phyloP scores from a whole-genome alignment of 2,113 vertebrate genomes.

The Pachypanchax playfairii region DNA sequence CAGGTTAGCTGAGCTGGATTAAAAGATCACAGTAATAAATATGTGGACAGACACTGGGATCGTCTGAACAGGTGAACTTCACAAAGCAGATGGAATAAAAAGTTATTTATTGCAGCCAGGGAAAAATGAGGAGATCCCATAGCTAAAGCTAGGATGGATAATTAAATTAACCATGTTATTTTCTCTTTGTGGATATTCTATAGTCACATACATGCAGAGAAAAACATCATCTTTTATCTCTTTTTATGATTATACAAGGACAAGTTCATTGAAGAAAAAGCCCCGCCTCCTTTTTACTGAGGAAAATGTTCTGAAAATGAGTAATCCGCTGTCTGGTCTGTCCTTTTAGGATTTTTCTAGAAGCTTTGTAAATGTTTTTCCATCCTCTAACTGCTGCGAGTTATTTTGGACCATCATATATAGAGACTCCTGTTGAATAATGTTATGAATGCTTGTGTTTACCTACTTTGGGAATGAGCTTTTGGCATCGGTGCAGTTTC shows the following conservation, averaged over 20 bases:
- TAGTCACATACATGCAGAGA: slow-evolving; percentile 34
- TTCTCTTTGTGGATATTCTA: slow-evolving; percentile 24
- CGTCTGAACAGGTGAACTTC: slow-evolving; percentile 59
- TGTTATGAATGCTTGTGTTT: slow-evolving; percentile 52
- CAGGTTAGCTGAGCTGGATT: slow-evolving; percentile 69
- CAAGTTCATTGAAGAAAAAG: slow-evolving; percentile 6
- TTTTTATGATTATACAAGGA: slow-evolving; percentile 1
- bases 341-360: slow-evolving; percentile 2
- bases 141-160: slow-evolving; percentile 38
- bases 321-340: slow-evolving; percentile 5
- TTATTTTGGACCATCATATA: slow-evolving; percentile 39
- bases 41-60: slow-evolving; percentile 53
- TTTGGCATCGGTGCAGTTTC: slow-evolving; percentile 61
- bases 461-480: slow-evolving; percentile 31
- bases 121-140: slow-evolving; percentile 31
- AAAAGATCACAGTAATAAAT: slow-evolving; percentile 64
- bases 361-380: slow-evolving; percentile 51
- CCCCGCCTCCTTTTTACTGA: neutral
- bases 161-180: slow-evolving; percentile 65
- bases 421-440: slow-evolving; percentile 47
- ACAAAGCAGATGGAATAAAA: slow-evolving; percentile 51
- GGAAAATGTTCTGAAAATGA: neutral
- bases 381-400: slow-evolving; percentile 18
- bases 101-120: slow-evolving; percentile 59
- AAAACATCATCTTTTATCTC: slow-evolving; percentile 24